Evolutionary conservation across 2,113 vertebrate species (phyloP).

Genomic region (Hypanus sabinus): DNA sequence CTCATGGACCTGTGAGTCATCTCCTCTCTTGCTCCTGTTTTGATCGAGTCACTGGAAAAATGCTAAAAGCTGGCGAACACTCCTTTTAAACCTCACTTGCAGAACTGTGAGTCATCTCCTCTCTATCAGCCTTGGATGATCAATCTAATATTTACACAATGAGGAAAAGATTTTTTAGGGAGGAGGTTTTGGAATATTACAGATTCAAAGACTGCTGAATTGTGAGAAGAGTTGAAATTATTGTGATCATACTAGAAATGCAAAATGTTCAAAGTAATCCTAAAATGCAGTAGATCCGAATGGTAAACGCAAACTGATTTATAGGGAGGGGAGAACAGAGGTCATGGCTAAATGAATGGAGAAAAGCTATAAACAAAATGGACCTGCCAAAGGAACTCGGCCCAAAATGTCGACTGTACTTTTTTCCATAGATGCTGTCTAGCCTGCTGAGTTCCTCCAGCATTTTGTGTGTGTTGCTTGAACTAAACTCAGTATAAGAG

Average conservation of each 20-base stretch:
- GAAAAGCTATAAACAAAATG: neutral
- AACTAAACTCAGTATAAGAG: neutral
- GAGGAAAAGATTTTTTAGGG: neutral
- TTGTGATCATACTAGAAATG: neutral
- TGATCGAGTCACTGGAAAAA: too few relatives aligned
- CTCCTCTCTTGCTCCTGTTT: too few relatives aligned
- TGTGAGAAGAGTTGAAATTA: neutral
- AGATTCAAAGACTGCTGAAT: neutral
- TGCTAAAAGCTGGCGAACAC: too few relatives aligned
- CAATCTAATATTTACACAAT: neutral
- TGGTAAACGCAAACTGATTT: neutral
- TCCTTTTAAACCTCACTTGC: too few relatives aligned
- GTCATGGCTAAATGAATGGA: neutral
- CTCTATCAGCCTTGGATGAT: neutral
- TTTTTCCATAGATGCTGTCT: too few relatives aligned
- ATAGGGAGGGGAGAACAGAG: neutral
- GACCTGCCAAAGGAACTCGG: too few relatives aligned
- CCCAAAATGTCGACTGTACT: too few relatives aligned
- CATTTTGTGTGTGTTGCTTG: too few relatives aligned
- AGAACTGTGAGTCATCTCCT: too few relatives aligned
- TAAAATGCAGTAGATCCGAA: neutral
- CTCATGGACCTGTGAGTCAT: too few relatives aligned
- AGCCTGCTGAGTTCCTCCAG: too few relatives aligned
- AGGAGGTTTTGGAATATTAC: too few relatives aligned
- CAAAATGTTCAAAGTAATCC: neutral